Base-by-base conservation (phyloP, 2,888 invertebrate species). In the Creontiades dilutus region DNA sequence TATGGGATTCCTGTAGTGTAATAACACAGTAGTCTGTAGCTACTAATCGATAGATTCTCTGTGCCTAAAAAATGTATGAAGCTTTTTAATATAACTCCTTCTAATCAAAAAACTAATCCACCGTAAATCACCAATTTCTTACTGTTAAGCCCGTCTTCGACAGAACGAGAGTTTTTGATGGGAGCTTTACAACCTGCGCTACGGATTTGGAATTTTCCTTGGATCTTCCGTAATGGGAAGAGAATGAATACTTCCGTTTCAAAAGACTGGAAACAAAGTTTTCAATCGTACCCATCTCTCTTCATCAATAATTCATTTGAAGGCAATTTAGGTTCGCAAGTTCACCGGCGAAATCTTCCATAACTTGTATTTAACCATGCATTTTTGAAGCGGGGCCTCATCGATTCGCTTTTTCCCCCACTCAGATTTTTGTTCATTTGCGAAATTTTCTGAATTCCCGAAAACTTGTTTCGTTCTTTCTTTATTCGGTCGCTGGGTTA, bases 181-280 rank as follows among this genome's bases (percentile, higher is more conserved):
- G 57, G 2, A 57, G n/a, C 57, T 16, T 16, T 57, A 37, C 52
- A 16, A 0, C 11, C 16, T 52, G 52, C 52, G 52, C 13, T 13
- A 5, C 1, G 52, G 16, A 52, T 57, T 57, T 57, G n/a, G 57
- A n/a, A 57, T 57, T 16, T 57, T n/a, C 16, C 57, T n/a, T n/a
- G 7, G 57, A 0, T 12, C 37, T 37, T 37, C 37, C 2, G 37
- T 37, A 37, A 7, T n/a, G 16, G 16, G n/a, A 0, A 16, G 57
- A 57, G 19, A 57, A 57, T 57, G 57, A 57, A 57, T n/a, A n/a
- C 57, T 57, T 57, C n/a, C 57, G 57, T 57, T 57, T 57, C 57
- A 57, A 57, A 57, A 16, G 19, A n/a, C 57, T n/a, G 57, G 57
- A 57, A 57, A 57, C 57, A 57, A 52, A 57, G 57, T 57, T 57